Evolutionary conservation across 2,113 vertebrate species (phyloP).

Genomic region (Cathartes aura): DNA sequence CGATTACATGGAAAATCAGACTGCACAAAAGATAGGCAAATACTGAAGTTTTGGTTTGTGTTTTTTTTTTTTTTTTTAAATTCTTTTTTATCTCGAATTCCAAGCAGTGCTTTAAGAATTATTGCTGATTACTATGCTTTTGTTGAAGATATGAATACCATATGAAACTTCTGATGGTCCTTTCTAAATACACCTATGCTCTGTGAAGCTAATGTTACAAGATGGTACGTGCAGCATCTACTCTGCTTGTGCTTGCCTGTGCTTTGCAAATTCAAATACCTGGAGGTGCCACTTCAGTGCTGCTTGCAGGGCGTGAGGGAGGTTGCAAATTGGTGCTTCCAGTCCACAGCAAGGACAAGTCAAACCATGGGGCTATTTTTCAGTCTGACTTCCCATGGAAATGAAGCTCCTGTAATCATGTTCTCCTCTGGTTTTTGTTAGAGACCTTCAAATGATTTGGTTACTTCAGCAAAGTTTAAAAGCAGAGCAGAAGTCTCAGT

Average conservation of each 20-base stretch:
- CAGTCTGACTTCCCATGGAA: not conserved
- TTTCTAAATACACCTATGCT: not conserved
- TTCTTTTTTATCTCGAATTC: not conserved
- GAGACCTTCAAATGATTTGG: not conserved
- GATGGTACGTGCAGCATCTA: fast-evolving
- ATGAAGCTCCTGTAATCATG: not conserved
- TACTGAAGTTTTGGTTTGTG: not conserved
- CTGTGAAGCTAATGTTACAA: not conserved
- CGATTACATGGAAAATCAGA: not conserved
- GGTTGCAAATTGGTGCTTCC: not conserved
- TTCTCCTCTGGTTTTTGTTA: not conserved
- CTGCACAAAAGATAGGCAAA: not conserved
- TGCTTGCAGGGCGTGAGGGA: too few relatives aligned
- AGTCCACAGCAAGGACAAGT: not conserved
- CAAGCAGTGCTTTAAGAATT: not conserved
- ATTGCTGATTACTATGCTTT: not conserved
- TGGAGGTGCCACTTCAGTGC: not conserved
- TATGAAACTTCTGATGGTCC: not conserved
- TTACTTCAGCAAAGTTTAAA: not conserved
- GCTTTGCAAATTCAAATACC: not conserved
- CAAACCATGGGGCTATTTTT: not conserved
- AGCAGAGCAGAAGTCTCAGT: not conserved
- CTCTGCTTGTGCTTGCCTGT: not conserved
- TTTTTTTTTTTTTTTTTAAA: not conserved
- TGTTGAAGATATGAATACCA: not conserved